Evolutionary conservation across 2,888 invertebrate genomes (phyloP), one percentile per base, ranked within the genome.

Genomic region (Thymelicus acteon): DNA sequence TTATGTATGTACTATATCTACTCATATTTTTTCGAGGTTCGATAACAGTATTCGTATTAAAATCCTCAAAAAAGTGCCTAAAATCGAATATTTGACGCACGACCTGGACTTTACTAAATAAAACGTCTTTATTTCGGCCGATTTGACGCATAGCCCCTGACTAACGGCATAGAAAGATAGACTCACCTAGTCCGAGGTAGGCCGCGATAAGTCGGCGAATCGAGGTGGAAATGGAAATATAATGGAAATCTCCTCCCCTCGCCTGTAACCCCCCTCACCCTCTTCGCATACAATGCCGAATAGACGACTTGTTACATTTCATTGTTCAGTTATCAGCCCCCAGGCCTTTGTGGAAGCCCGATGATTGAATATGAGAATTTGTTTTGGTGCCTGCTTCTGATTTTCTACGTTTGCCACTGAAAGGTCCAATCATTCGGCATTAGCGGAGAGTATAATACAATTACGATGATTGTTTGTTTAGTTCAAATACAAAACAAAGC

Each of bases 151-250:
- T 87, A 83, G 82, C 83, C 77, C 74, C 80, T 89, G 91, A 87
- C 88, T 91, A 93, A 90, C 92, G 89, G 85, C 78, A 90, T 86
- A 93, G 91, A 93, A 93, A 93, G 92, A 93, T 93, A 92, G 92
- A 91, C 90, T 89, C 83, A 85, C 87, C 88, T 91, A 90, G 91
- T 89, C 89, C 87, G 84, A 91, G 92, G 91, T 91, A 92, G 89
- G 89, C 89, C 85, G 87, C 90, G 93, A 93, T 93, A 93, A 93
- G 91, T 92, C 87, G 89, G 80, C 79, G 83, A 92, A 92, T 90
- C 85, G 93, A 93, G 92, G 92, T 93, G 93, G 93, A 92, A 93
- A 93, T 93, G 93, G 92, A 92, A 93, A 93, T 93, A 92, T 93
- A 93, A 93, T 93, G 93, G 92, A 90, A 91, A 86, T 84, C 85